Conservation (phyloP, 2,888 invertebrate genomes). For the Magallana nippona region DNA sequence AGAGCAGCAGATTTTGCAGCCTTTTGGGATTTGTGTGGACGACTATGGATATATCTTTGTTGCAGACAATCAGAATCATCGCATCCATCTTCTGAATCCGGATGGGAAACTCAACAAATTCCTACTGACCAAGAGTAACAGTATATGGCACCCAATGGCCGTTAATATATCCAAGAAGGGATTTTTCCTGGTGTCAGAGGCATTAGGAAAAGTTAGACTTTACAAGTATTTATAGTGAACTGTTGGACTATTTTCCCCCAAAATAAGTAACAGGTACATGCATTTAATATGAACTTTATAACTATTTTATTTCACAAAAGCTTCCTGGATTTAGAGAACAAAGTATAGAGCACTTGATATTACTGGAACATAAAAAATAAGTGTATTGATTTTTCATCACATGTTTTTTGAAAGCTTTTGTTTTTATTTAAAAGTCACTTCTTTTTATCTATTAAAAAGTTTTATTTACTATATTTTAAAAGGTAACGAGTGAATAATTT, state of each 20-base stretch:
- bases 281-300: too few relatives aligned
- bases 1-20: constrained; percentile 71
- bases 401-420: too few relatives aligned
- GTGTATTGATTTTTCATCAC: too few relatives aligned
- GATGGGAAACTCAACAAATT: constrained; percentile 71
- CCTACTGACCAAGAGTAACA: constrained; percentile 66
- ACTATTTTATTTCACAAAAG: too few relatives aligned
- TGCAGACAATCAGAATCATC: constrained; percentile 74
- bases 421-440: too few relatives aligned
- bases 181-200: constrained; percentile 73
- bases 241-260: background rate
- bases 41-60: constrained; percentile 73
- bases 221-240: constrained; percentile 70
- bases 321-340: too few relatives aligned
- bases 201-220: constrained; percentile 74
- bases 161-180: constrained; percentile 68
- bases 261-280: too few relatives aligned
- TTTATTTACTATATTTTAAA: too few relatives aligned
- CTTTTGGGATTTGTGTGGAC: constrained; percentile 74
- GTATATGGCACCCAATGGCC: constrained; percentile 75
- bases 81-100: constrained; percentile 72
- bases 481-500: too few relatives aligned
- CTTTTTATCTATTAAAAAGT: too few relatives aligned
- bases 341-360: too few relatives aligned
- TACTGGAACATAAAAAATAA: too few relatives aligned